These are phyloP conservation scores for Heliornis fulica DNA, from an alignment of 2,113 vertebrate genomes.

Conservation along the genomic window DNA sequence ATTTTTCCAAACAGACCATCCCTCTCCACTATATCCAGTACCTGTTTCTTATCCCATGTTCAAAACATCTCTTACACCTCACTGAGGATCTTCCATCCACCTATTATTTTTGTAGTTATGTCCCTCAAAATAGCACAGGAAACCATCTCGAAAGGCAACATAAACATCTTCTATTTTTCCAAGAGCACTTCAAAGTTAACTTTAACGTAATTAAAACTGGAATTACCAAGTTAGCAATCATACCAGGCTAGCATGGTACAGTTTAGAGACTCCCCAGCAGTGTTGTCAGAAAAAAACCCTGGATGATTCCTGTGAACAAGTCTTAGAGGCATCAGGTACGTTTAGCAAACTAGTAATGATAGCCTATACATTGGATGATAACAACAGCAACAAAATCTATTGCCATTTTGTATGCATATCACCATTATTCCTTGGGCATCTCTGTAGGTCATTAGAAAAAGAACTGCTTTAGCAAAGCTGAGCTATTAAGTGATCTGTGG, in stretches of 20 bases:
- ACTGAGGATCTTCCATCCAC: neutral
- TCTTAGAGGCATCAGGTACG: neutral
- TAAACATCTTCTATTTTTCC: neutral
- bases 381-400: neutral
- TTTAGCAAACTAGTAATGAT: neutral
- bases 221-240: neutral
- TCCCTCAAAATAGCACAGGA: neutral
- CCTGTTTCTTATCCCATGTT: fast-evolving
- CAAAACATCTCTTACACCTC: neutral
- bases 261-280: neutral
- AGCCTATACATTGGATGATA: neutral
- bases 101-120: neutral
- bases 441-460: neutral
- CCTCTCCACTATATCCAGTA: neutral
- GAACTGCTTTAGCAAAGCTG: neutral
- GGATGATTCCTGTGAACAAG: neutral
- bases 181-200: conserved; percentile 21
- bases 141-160: neutral
- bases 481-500: neutral
- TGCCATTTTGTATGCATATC: neutral
- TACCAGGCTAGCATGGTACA: neutral
- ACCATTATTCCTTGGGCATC: neutral
- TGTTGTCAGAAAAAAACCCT: neutral
- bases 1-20: neutral
- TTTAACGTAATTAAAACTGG: conserved; percentile 4